phyloP scores from a whole-genome alignment of 2,113 vertebrate genomes.

The Oenanthe oenanthe region DNA sequence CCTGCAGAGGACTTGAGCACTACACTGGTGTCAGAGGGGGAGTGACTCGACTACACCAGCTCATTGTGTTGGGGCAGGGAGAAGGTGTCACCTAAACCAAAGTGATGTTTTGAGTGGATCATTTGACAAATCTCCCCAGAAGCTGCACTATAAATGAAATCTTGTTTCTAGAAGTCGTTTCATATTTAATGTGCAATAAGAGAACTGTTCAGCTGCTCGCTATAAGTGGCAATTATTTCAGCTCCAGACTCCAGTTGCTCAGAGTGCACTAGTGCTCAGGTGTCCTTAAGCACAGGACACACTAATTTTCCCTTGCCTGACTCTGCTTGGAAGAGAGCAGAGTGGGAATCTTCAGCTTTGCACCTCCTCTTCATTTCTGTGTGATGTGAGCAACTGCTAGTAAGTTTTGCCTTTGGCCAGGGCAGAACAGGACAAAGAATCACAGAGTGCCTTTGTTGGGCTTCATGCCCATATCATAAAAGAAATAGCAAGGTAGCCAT shows the following conservation, averaged over 20 bases:
- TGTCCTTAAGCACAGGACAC: not conserved
- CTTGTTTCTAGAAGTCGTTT: not conserved
- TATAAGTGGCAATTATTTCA: not conserved
- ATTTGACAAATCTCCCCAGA: not conserved
- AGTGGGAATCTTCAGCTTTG: not conserved
- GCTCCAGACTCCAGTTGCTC: not conserved
- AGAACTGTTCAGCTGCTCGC: fast-evolving
- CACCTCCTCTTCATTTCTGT: not conserved
- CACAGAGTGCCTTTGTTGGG: fast-evolving
- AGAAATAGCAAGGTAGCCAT: not conserved
- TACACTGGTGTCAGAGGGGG: not conserved
- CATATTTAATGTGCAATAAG: not conserved
- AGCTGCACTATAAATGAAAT: not conserved
- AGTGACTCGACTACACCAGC: too few species aligned
- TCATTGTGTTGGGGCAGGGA: fast-evolving
- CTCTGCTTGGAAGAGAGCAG: not conserved
- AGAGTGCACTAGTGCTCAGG: not conserved
- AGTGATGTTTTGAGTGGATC: not conserved
- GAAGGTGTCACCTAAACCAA: not conserved
- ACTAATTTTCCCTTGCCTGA: fast-evolving
- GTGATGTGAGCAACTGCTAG: not conserved
- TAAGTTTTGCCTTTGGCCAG: not conserved
- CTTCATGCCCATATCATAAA: fast-evolving
- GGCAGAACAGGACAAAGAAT: not conserved
- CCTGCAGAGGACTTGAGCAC: not conserved